Evolutionary conservation across 2,888 invertebrate genomes (phyloP).

Genomic region (Colostygia pectinataria): DNA sequence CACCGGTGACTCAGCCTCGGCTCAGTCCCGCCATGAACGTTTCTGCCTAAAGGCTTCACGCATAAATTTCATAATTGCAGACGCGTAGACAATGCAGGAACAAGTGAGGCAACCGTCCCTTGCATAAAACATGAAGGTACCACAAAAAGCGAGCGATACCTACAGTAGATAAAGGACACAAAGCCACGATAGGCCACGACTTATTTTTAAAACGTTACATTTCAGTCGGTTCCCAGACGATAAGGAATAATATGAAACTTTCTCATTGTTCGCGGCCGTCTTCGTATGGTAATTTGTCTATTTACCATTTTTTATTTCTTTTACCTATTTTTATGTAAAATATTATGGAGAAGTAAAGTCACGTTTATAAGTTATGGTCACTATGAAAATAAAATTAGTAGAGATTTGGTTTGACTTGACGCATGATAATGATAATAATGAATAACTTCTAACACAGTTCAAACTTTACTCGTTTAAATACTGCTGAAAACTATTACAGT

Average conservation of each 20-base stretch:
- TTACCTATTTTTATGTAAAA: neutral
- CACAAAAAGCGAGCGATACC: conserved; percentile 58
- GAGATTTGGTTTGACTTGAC: neutral
- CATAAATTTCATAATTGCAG: conserved; percentile 78
- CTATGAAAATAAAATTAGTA: neutral
- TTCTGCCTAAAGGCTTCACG: conserved; percentile 72
- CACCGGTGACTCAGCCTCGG: conserved; percentile 65
- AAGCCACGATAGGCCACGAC: conserved; percentile 53
- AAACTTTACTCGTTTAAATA: neutral
- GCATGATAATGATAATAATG: neutral
- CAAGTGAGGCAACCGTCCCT: conserved; percentile 64
- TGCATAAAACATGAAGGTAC: conserved; percentile 68
- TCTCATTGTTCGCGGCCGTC: conserved; percentile 44
- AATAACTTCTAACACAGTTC: neutral
- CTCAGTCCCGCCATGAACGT: conserved; percentile 59
- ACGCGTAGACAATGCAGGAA: conserved; percentile 76
- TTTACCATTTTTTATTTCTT: conserved; percentile 27
- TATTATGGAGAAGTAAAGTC: neutral
- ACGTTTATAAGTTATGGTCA: neutral
- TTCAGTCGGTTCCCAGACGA: conserved; percentile 57
- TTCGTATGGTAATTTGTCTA: conserved; percentile 45
- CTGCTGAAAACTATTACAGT: too few species aligned
- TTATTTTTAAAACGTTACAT: conserved; percentile 57
- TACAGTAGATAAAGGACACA: conserved; percentile 49
- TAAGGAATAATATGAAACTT: conserved; percentile 43